These are phyloP conservation scores for Branchipolynoe longqiensis DNA, from an alignment of 2,888 invertebrate genomes.

Conservation along the genomic window DNA sequence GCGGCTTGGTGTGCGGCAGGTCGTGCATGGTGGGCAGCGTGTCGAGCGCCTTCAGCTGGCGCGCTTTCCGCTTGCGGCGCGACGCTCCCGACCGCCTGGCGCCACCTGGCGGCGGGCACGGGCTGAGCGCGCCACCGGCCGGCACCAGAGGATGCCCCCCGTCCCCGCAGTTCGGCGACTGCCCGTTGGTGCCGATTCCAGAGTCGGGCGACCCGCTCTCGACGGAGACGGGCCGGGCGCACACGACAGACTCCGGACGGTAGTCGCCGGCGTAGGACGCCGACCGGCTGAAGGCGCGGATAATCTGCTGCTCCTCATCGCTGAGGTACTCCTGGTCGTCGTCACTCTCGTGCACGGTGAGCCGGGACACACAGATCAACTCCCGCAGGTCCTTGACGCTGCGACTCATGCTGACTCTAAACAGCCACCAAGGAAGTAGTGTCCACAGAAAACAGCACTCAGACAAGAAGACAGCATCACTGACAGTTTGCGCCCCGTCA, in stretches of 20 bases:
- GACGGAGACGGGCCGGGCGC: not conserved
- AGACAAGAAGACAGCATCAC: not conserved
- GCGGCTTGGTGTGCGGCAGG: conserved; percentile 27
- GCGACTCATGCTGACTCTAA: conserved; percentile 74
- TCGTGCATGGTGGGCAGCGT: conserved; percentile 39
- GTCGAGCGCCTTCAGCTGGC: conserved; percentile 57
- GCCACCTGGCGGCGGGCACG: not conserved
- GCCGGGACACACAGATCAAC: conserved; percentile 80
- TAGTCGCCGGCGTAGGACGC: conserved; percentile 51
- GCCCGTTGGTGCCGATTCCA: conserved; percentile 76
- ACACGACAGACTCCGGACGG: conserved; percentile 59
- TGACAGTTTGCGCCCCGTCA: not conserved
- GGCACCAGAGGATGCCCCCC: not conserved
- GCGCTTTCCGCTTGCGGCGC: conserved; percentile 66
- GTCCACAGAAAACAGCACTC: not conserved
- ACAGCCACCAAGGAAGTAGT: no score
- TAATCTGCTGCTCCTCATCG: conserved; percentile 68
- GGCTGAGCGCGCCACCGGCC: not conserved
- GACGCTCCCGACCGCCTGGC: conserved; percentile 46
- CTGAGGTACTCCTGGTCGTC: conserved; percentile 72
- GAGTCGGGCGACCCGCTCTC: conserved; percentile 73
- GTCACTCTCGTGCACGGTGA: conserved; percentile 78
- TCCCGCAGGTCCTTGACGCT: conserved; percentile 80
- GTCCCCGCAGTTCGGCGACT: conserved; percentile 62
- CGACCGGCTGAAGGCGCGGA: conserved; percentile 33